These are phyloP conservation scores for Adelphocoris suturalis DNA, from an alignment of 2,888 invertebrate species.

Conservation along the genomic window DNA sequence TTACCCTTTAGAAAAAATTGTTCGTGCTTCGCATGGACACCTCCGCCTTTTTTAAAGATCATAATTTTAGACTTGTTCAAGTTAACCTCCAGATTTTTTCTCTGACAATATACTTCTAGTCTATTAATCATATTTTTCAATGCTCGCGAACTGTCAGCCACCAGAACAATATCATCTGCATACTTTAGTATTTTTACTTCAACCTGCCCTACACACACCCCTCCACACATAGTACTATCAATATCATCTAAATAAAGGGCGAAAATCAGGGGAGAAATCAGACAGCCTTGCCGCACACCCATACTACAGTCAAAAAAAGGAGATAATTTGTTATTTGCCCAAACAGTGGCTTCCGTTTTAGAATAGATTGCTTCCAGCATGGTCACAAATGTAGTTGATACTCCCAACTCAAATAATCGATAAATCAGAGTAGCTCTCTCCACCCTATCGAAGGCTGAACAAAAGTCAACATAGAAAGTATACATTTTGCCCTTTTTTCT, in stretches of 20 bases:
- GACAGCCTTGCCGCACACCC: background rate
- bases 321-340: background rate
- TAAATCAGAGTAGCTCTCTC: background rate
- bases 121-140: background rate
- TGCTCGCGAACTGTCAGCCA: background rate
- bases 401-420: background rate
- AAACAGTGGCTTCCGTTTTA: background rate
- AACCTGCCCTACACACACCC: background rate
- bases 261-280: background rate
- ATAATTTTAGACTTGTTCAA: background rate
- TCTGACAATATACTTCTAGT: background rate
- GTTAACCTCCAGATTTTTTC: background rate
- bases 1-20: background rate
- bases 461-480: background rate
- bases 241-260: background rate
- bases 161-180: constrained; percentile 18
- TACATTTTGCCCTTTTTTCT: background rate
- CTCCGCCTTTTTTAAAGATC: constrained; percentile 17
- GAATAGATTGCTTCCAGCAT: background rate
- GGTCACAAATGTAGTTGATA: background rate
- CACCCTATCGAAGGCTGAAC: background rate
- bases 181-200: background rate
- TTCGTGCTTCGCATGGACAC: background rate
- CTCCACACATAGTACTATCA: background rate
- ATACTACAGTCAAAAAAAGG: background rate